Conservation (phyloP, 1,140 invertebrate species). For the Nylanderia fulva region DNA sequence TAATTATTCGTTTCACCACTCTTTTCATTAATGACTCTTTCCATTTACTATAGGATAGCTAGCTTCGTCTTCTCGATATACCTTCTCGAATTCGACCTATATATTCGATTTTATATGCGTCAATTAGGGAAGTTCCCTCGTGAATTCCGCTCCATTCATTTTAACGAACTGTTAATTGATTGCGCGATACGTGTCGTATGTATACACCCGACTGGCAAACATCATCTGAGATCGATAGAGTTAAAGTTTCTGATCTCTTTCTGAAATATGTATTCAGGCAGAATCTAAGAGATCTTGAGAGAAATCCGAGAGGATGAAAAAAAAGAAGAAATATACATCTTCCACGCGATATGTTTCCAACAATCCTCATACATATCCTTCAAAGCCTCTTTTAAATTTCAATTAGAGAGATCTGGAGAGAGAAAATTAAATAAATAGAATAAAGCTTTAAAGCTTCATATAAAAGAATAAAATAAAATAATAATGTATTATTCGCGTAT, state of each 20-base stretch:
- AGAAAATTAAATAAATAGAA: neutral
- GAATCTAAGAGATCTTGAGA: neutral
- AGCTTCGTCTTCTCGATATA: neutral
- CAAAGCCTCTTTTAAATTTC: neutral
- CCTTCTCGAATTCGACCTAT: neutral
- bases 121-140: slow-evolving; percentile 32
- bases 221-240: neutral
- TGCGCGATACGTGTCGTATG: neutral
- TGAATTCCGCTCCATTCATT: slow-evolving; percentile 29
- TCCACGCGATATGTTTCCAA: neutral
- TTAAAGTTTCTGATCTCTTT: neutral
- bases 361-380: neutral
- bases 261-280: neutral
- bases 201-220: neutral
- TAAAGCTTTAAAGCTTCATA: neutral
- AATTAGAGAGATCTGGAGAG: no score
- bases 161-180: slow-evolving; percentile 35
- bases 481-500: neutral
- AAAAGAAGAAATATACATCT: no score
- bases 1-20: neutral
- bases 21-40: neutral
- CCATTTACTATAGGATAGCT: neutral
- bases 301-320: neutral
- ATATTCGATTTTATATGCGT: slow-evolving; percentile 15
- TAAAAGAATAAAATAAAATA: no score